Evolutionary conservation across 2,797 vertebrate species (phyloP), one percentile per base, ranked within the genome.

Genomic region (Micrastur ruficollis): DNA sequence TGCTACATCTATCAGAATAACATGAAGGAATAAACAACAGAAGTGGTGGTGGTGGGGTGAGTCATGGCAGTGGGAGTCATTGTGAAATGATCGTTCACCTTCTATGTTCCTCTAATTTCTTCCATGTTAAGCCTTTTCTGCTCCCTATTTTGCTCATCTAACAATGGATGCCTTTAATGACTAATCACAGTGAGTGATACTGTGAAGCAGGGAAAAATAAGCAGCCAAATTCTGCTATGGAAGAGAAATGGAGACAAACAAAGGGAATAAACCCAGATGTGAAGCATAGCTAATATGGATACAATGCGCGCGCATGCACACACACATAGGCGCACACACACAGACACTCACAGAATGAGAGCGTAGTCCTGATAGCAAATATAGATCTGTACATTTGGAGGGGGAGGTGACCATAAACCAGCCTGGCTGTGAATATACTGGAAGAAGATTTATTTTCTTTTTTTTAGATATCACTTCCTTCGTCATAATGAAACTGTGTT

Each of bases 281-380:
- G 52, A 74, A 52, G 12, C 1, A 2, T 20, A 52, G 14, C 8
- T 56, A 36, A 31, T 78, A 81, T 11, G 11, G 52, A 16, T 66
- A 42, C 4, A 21, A 11, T 40, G 11, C 7, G 23, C 2, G 3
- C 14, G 19, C 14, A 9, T 2, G 9, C 9, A n/a, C 11, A 46
- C 6, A 68, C 5, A 19, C n/a, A n/a, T n/a, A n/a, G n/a, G n/a
- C n/a, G n/a, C n/a, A n/a, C n/a, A n/a, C n/a, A n/a, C n/a, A n/a
- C n/a, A n/a, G n/a, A n/a, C n/a, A n/a, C n/a, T n/a, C n/a, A n/a
- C 12, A 14, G 4, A 22, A 9, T 34, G 47, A 74, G 7, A 25
- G 8, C 55, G 59, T 8, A 71, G 5, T 67, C 32, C 20, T 72
- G n/a, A 85, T 13, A 78, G n/a, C 12, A 93, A 81, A 59, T 62